A percentile compares a stretch with the other conserved stretches of the same genome.
Evolutionary conservation across 2,113 vertebrate species (phyloP).

Genomic region (Brachirus orientalis): DNA sequence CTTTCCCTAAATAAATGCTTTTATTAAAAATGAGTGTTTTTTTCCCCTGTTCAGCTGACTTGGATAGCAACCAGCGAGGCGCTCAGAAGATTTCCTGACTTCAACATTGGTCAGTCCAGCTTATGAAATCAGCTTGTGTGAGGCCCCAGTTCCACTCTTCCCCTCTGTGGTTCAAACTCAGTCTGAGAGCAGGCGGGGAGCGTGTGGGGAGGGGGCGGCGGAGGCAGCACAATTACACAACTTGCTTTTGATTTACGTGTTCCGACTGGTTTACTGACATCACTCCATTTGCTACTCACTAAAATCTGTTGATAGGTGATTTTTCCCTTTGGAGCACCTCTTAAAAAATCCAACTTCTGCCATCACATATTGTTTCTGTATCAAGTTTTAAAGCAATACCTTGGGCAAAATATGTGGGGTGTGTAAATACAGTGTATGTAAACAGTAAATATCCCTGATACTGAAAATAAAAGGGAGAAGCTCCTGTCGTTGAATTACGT

Average conservation of each 20-base stretch:
- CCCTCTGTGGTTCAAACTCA: conserved; percentile 61
- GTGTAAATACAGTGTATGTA: background rate
- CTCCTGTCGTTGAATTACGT: conserved; percentile 7
- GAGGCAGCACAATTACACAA: conserved; percentile 71
- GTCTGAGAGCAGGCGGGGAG: conserved; percentile 47
- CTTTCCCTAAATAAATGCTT: conserved; percentile 40
- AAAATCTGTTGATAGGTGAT: conserved; percentile 45
- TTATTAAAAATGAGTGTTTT: no score
- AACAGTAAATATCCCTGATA: background rate
- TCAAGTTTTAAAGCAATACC: conserved; percentile 1
- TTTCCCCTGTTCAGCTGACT: conserved; percentile 54
- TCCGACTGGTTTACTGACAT: conserved; percentile 68
- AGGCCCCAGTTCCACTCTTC: conserved; percentile 70
- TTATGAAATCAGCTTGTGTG: conserved; percentile 68
- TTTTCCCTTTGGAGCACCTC: conserved; percentile 7
- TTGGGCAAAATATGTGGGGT: background rate
- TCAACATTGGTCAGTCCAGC: conserved; percentile 40
- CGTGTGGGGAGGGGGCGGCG: background rate
- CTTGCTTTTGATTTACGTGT: conserved; percentile 69
- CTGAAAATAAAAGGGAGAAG: conserved; percentile 2
- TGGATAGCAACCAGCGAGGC: conserved; percentile 55
- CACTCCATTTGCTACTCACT: conserved; percentile 14
- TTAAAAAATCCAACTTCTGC: background rate
- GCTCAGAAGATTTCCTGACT: conserved; percentile 61
- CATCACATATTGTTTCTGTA: background rate